phyloP scores from a whole-genome alignment of 2,888 invertebrate genomes.

The Auanema sp. region DNA sequence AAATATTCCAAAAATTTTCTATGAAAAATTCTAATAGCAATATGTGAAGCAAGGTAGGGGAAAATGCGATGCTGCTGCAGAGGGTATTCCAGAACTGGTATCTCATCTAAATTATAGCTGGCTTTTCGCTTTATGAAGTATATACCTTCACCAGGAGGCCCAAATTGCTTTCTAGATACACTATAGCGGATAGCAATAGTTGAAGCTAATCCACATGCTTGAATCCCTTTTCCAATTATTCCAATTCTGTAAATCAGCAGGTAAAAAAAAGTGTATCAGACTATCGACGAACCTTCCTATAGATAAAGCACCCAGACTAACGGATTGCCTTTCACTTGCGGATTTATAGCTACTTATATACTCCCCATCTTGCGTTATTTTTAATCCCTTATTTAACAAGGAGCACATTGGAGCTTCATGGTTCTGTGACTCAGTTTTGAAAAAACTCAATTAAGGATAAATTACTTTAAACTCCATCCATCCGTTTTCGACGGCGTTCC shows the following conservation, averaged over 20 bases:
- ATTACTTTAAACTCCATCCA: conserved; percentile 49
- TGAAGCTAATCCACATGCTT: conserved; percentile 76
- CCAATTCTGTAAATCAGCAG: conserved; percentile 70
- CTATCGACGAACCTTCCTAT: conserved; percentile 32
- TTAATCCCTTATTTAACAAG: conserved; percentile 83
- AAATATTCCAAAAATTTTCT: conserved; percentile 37
- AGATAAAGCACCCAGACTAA: conserved; percentile 43
- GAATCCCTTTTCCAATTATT: conserved; percentile 72
- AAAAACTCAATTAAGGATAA: background rate
- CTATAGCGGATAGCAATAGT: conserved; percentile 84
- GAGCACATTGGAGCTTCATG: conserved; percentile 84
- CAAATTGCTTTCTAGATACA: conserved; percentile 84
- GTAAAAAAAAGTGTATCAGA: conserved; percentile 3
- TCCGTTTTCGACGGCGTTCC: conserved; percentile 91
- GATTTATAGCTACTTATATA: conserved; percentile 85
- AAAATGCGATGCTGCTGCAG: conserved; percentile 82
- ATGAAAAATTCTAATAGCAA: conserved; percentile 42
- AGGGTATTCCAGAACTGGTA: conserved; percentile 87
- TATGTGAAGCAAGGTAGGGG: conserved; percentile 75
- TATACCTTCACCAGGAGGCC: conserved; percentile 64
- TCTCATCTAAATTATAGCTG: conserved; percentile 70
- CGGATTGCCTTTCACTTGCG: conserved; percentile 46
- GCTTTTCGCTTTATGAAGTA: background rate
- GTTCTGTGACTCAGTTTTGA: conserved; percentile 73
- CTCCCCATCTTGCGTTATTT: conserved; percentile 82